A percentile compares a stretch with the other conserved stretches of the same genome.
Conservation (phyloP, 2,113 vertebrate species). For the Brevimyrus niger region DNA sequence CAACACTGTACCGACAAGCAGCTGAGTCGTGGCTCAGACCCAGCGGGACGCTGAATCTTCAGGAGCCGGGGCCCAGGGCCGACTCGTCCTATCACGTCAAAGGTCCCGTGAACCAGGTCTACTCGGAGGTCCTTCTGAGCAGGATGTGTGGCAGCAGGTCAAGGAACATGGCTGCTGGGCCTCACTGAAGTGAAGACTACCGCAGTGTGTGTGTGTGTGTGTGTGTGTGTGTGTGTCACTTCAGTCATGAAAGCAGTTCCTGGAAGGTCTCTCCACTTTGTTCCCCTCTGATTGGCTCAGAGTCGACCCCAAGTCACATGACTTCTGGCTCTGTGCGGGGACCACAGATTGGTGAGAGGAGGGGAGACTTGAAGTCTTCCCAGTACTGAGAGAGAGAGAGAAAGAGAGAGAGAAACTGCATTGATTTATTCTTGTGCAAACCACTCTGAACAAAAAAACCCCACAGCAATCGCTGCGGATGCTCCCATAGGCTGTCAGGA, state of each 20-base stretch:
- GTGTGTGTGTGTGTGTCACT: neutral
- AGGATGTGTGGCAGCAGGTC: conserved; percentile 67
- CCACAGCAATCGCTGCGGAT: neutral
- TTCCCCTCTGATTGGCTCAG: conserved; percentile 18
- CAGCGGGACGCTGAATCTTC: conserved; percentile 37
- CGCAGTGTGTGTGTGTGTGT: conserved; percentile 2
- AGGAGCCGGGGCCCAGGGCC: conserved; percentile 45
- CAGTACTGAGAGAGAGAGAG: neutral
- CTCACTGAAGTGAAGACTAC: conserved; percentile 21
- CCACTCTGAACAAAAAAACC: neutral
- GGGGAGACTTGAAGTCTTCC: conserved; percentile 13
- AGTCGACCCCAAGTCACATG: conserved; percentile 5
- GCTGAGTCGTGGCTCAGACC: conserved; percentile 52
- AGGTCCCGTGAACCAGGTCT: conserved; percentile 87
- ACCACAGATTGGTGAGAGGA: conserved; percentile 36
- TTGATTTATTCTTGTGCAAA: neutral
- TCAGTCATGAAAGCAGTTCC: neutral
- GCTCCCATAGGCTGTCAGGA: neutral
- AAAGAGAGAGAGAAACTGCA: neutral
- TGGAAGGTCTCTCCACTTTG: conserved; percentile 15
- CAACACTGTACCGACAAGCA: conserved; percentile 53
- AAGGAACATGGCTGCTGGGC: conserved; percentile 32
- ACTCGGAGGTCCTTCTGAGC: conserved; percentile 91
- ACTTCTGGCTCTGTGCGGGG: conserved; percentile 30
- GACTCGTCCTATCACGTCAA: conserved; percentile 74